Conservation (phyloP, 2,797 vertebrate genomes). For the Sebastes paucispinis region DNA sequence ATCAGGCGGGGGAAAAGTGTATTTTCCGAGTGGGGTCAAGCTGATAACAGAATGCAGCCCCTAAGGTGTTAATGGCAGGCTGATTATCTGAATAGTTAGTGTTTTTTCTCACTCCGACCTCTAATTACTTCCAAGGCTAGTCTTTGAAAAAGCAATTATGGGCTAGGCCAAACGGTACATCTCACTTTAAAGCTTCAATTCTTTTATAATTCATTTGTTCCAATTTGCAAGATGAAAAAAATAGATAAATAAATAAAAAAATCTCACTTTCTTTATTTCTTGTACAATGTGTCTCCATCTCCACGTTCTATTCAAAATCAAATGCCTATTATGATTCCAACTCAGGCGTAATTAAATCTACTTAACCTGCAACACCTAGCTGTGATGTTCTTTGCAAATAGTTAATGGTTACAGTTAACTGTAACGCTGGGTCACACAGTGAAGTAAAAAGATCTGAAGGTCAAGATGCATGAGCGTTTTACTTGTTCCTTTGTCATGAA, state of each 20-base stretch:
- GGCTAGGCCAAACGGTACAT: conserved; percentile 64
- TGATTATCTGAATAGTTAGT: conserved; percentile 75
- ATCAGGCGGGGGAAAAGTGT: conserved; percentile 17
- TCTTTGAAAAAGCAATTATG: conserved; percentile 80
- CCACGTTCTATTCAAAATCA: neutral
- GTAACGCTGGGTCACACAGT: neutral
- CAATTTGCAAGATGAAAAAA: conserved; percentile 49
- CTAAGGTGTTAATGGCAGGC: conserved; percentile 67
- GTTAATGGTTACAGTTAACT: neutral
- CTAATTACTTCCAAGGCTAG: conserved; percentile 73
- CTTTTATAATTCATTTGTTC: conserved; percentile 65
- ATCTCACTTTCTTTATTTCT: neutral
- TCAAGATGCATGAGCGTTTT: neutral
- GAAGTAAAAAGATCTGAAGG: neutral
- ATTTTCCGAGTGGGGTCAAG: conserved; percentile 55
- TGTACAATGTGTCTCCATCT: neutral
- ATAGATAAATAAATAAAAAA: neutral
- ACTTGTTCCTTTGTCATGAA: neutral
- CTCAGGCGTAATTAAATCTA: conserved; percentile 5
- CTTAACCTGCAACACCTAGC: neutral
- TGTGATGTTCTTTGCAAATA: neutral
- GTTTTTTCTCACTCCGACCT: conserved; percentile 58
- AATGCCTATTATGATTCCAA: neutral
- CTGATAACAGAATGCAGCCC: conserved; percentile 60
- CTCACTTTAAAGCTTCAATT: conserved; percentile 69